Evolutionary conservation across 1,140 invertebrate species (phyloP).

Genomic region (Hypothenemus hampei): DNA sequence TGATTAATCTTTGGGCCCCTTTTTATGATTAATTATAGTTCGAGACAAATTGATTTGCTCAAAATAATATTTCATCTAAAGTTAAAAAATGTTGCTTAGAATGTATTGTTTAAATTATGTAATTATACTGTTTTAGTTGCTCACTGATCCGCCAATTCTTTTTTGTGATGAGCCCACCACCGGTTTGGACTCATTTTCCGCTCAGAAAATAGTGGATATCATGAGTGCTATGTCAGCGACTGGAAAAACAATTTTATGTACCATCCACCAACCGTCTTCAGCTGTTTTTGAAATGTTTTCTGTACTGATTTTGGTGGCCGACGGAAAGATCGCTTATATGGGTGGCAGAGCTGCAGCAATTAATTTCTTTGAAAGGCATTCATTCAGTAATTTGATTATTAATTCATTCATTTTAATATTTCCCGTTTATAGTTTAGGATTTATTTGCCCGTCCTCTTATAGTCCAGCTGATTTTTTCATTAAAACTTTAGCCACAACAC

Average conservation of each 20-base stretch:
- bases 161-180: constrained; percentile 97
- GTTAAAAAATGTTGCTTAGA: no score
- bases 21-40: no score
- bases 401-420: not conserved
- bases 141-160: constrained; percentile 87
- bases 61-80: no score
- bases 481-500: constrained; percentile 73
- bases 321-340: constrained; percentile 84
- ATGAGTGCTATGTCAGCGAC: constrained; percentile 59
- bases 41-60: no score
- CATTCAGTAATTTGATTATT: not conserved
- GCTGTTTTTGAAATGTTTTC: constrained; percentile 87
- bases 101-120: not conserved
- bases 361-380: constrained; percentile 75
- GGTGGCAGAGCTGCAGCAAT: constrained; percentile 70
- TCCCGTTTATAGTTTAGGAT: constrained; percentile 58
- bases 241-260: constrained; percentile 86
- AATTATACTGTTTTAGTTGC: constrained; percentile 53
- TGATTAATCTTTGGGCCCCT: no score
- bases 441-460: constrained; percentile 73
- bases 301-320: constrained; percentile 77
- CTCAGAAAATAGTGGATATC: constrained; percentile 76
- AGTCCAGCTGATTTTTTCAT: constrained; percentile 94
- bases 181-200: constrained; percentile 88
- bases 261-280: constrained; percentile 96